A percentile compares a stretch with the other conserved stretches of the same genome.
Conservation (phyloP, 2,113 vertebrate species). For the Hypocryptadius cinnamomeus region DNA sequence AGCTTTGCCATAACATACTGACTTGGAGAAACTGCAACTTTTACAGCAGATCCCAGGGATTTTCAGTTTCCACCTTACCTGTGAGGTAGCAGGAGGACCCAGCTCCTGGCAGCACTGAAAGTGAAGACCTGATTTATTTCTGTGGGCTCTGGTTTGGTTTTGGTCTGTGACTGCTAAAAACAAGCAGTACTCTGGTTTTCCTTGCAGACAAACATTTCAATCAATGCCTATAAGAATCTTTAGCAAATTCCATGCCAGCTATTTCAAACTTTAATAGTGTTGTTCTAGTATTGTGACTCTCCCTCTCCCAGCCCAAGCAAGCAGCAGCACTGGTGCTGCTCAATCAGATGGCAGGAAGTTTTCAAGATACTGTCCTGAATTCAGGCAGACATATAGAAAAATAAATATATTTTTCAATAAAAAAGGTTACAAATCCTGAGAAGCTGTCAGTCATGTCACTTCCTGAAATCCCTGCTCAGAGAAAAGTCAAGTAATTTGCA, state of each 20-base stretch:
- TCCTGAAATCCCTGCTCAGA: not conserved
- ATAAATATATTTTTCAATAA: not conserved
- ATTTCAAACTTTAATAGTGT: not conserved
- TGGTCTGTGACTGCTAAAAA: not conserved
- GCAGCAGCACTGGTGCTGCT: not conserved
- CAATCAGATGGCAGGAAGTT: not conserved
- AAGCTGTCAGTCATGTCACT: not conserved
- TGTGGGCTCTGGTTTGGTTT: not conserved
- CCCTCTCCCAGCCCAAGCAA: not conserved
- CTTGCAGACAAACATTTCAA: not conserved
- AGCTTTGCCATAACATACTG: not conserved
- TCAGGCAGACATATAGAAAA: not conserved
- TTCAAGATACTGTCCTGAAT: not conserved
- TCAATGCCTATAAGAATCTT: not conserved
- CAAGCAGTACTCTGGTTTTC: not conserved
- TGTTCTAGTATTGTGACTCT: not conserved
- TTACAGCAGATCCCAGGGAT: not conserved
- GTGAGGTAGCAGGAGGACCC: not conserved
- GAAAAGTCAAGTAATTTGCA: not conserved
- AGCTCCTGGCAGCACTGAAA: not conserved
- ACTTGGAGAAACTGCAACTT: not conserved
- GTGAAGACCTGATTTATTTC: not conserved
- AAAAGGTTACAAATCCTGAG: not conserved
- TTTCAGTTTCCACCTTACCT: not conserved
- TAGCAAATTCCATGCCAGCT: not conserved